phyloP scores from a whole-genome alignment of 2,797 vertebrate genomes.

The Rhinatrema bivittatum region DNA sequence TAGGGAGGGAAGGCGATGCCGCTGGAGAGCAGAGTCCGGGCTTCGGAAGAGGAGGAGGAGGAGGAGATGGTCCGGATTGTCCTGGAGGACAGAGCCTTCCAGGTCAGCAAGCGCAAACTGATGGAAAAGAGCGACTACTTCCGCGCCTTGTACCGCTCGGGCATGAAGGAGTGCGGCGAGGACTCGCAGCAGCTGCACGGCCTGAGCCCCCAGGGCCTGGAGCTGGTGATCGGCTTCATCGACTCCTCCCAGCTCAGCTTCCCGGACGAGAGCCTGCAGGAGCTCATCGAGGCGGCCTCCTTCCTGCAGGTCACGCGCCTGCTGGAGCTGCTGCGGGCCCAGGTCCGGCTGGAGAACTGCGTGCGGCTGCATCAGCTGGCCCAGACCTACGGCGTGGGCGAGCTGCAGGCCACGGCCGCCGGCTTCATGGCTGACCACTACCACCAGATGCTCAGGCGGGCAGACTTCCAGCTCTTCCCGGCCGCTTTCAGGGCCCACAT shows the following conservation, averaged over 20 bases:
- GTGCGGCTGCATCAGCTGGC: conserved; percentile 80
- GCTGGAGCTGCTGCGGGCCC: conserved; percentile 73
- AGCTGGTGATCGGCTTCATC: conserved; percentile 87
- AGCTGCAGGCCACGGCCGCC: conserved; percentile 72
- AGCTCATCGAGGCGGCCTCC: conserved; percentile 84
- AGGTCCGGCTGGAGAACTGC: conserved; percentile 77
- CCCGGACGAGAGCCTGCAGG: conserved; percentile 68
- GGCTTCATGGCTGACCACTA: conserved; percentile 80
- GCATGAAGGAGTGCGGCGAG: conserved; percentile 85
- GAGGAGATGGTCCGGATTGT: conserved; percentile 76
- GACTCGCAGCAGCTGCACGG: conserved; percentile 80
- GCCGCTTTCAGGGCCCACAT: conserved; percentile 58
- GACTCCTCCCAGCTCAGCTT: conserved; percentile 77
- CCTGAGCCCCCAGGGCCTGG: conserved; percentile 78
- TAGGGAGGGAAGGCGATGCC: background rate
- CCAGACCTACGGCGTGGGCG: conserved; percentile 80
- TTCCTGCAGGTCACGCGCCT: conserved; percentile 88
- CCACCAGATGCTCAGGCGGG: conserved; percentile 74
- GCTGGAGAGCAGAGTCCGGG: conserved; percentile 46
- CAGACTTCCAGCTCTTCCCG: conserved; percentile 65
- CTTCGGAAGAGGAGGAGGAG: too few species aligned
- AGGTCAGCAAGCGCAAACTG: conserved; percentile 82
- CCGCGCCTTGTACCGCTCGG: conserved; percentile 86
- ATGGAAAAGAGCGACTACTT: conserved; percentile 96
- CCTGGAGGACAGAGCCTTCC: conserved; percentile 77